These are phyloP conservation scores for Neotoxoptera formosana DNA, from an alignment of 1,140 invertebrate genomes.

Conservation along the genomic window DNA sequence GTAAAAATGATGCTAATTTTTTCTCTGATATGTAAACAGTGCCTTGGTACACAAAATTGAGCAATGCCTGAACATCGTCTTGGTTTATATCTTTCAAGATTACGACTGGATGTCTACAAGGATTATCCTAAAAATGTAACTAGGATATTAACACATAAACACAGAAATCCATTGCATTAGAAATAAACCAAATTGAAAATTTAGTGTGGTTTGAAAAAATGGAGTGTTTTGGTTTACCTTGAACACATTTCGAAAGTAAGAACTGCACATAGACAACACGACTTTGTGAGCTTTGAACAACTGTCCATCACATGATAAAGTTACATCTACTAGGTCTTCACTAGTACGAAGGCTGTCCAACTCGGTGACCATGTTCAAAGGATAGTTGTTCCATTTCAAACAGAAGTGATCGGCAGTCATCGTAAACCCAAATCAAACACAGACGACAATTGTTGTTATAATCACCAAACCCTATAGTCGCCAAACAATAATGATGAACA, in stretches of 20 bases:
- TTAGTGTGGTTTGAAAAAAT: not conserved
- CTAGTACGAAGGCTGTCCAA: slow-evolving; percentile 80
- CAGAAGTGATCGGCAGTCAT: slow-evolving; percentile 78
- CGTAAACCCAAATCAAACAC: not conserved
- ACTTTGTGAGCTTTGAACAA: slow-evolving; percentile 81
- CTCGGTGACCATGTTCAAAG: slow-evolving; percentile 84
- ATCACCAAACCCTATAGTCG: not conserved
- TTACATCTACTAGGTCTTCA: slow-evolving; percentile 85
- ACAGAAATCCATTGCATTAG: not conserved
- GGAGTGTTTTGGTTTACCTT: slow-evolving; percentile 69
- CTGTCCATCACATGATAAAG: slow-evolving; percentile 80
- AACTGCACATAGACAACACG: slow-evolving; percentile 80
- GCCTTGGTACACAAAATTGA: slow-evolving; percentile 87
- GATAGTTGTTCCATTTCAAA: slow-evolving; percentile 92
- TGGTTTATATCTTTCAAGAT: slow-evolving; percentile 82
- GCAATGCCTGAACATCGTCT: slow-evolving; percentile 77
- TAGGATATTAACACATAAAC: not conserved
- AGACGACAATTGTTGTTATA: slow-evolving; percentile 3
- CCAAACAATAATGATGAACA: not conserved
- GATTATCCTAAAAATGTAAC: slow-evolving; percentile 73
- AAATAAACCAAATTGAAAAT: not conserved
- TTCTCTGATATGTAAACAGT: slow-evolving; percentile 91
- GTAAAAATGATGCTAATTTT: slow-evolving; percentile 83
- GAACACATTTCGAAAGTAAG: slow-evolving; percentile 82
- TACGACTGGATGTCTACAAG: slow-evolving; percentile 85